phyloP scores from a whole-genome alignment of 2,888 invertebrate genomes.

The Agrochola circellaris region DNA sequence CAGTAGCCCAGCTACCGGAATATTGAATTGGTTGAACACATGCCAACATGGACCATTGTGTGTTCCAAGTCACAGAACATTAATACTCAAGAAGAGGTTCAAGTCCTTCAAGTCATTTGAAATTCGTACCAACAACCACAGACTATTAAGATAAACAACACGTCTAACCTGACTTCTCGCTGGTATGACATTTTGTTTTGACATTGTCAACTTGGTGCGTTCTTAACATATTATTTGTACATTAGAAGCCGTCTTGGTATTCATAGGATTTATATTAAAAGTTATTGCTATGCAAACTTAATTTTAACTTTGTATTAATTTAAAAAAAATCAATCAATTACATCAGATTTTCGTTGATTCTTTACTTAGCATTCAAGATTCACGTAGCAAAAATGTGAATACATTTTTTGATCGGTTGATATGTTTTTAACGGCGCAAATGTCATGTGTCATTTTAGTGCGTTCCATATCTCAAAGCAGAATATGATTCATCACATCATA shows the following conservation, averaged over 20 bases:
- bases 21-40: neutral
- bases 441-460: constrained; percentile 36
- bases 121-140: constrained; percentile 19
- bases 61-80: no score
- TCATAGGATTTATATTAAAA: neutral
- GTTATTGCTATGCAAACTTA: neutral
- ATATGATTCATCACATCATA: neutral
- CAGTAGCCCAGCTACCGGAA: neutral
- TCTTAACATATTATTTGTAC: neutral
- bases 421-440: constrained; percentile 11
- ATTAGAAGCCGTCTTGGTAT: neutral
- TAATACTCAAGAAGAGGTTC: no score
- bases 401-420: neutral
- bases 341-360: neutral
- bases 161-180: neutral
- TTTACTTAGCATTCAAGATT: constrained; percentile 1
- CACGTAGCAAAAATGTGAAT: neutral
- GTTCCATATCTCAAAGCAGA: constrained; percentile 12
- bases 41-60: neutral
- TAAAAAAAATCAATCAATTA: no score
- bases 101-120: constrained; percentile 10
- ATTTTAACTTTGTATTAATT: no score
- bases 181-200: constrained; percentile 25
- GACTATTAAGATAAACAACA: no score
- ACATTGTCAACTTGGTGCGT: constrained; percentile 25